Evolutionary conservation across 2,888 invertebrate genomes (phyloP), one percentile per base, ranked within the genome.

Genomic region (Drosophila testacea): DNA sequence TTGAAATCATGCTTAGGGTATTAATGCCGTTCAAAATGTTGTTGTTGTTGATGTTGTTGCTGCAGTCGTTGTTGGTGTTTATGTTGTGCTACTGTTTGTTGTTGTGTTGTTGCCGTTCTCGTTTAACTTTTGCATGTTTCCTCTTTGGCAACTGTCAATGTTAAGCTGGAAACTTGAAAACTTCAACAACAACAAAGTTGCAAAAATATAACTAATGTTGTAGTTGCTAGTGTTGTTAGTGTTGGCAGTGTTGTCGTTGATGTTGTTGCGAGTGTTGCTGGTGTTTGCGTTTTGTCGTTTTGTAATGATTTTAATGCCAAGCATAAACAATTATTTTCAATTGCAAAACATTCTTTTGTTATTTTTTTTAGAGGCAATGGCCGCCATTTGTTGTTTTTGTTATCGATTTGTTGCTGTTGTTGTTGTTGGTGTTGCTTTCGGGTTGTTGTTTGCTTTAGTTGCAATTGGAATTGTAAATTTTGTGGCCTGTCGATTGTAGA

Each of bases 221-320:
- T 11, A 32, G 55, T 30, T 28, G 28, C 4, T 22, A 1, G 4
- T 10, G n/a, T 54, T 51, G 59, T n/a, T 60, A 22, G 28, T 57
- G 27, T 55, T 50, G 34, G 10, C 56, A 39, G 9, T 30, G 34
- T 55, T 54, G 62, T 36, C 59, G 61, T 32, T 66, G 47, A 27
- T 55, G 42, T 22, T 70, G 51, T 27, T 51, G 57, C 34, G 57
- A 27, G 6, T 68, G 62, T 22, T 61, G 52, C 67, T 63, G 66
- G 38, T 78, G 81, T 63, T 73, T 64, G 67, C 65, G 73, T 80
- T 80, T 80, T 79, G 74, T 80, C 66, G 73, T 75, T 84, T 80
- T 83, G 86, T 71, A 88, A 83, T 88, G 88, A 86, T 84, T 83
- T 83, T 83, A 87, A 83, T 83, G 85, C 88, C 83, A 83, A 73